These are phyloP conservation scores for Xanthostigma xanthostigma DNA, from an alignment of 2,888 invertebrate species.

Conservation along the genomic window DNA sequence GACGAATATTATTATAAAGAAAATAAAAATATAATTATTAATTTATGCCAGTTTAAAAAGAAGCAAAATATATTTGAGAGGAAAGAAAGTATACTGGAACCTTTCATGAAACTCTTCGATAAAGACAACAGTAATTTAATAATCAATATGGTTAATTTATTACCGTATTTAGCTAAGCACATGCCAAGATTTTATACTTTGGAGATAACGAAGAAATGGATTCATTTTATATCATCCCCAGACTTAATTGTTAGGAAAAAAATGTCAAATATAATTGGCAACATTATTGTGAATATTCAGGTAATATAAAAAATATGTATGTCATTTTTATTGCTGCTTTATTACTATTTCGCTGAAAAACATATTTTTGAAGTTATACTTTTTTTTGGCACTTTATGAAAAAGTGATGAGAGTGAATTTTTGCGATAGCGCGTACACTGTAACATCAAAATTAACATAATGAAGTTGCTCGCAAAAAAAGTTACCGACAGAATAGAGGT, in stretches of 20 bases:
- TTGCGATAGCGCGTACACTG: no score
- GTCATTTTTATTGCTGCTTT: no score
- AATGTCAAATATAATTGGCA: constrained; percentile 22
- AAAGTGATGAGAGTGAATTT: no score
- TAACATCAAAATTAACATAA: no score
- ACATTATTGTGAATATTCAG: constrained; percentile 20
- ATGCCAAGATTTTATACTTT: constrained; percentile 25
- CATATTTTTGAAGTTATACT: no score
- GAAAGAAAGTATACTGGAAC: constrained; percentile 18
- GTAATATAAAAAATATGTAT: constrained; percentile 8
- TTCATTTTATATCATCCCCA: constrained; percentile 24
- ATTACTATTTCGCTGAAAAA: no score
- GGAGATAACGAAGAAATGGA: constrained; percentile 25
- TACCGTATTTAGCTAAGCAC: constrained; percentile 31
- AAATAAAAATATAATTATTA: no score
- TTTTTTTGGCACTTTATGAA: no score
- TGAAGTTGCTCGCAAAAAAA: no score
- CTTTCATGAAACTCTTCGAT: constrained; percentile 19
- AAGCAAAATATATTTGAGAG: constrained; percentile 15
- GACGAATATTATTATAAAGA: no score
- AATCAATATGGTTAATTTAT: constrained; percentile 22
- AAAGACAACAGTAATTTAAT: constrained; percentile 21
- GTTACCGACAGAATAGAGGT: no score
- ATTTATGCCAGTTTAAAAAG: constrained; percentile 14
- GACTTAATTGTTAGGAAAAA: constrained; percentile 23